Conservation (phyloP, 2,797 vertebrate genomes). For the Betta splendens region DNA sequence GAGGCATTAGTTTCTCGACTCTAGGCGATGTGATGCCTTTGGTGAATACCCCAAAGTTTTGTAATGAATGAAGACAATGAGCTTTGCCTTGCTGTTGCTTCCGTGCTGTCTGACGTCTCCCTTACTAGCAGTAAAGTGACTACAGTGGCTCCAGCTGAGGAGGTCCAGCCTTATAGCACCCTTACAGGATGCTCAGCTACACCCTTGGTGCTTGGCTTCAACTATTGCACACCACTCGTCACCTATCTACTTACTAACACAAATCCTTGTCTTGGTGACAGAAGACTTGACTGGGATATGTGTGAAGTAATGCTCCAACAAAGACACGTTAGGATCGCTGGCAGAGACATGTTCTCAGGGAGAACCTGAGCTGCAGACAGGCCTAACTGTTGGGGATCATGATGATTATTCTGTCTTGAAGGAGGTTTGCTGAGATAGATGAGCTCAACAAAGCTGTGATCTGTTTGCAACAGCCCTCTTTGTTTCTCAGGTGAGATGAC, state of each 20-base stretch:
- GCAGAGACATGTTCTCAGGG: background rate
- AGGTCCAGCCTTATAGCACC: constrained; percentile 65
- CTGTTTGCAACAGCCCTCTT: constrained; percentile 20
- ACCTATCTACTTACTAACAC: background rate
- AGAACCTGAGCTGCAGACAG: no score
- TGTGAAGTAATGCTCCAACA: no score
- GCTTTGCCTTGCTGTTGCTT: constrained; percentile 61
- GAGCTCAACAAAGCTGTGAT: constrained; percentile 46
- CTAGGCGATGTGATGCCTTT: constrained; percentile 41
- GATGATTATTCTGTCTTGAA: no score
- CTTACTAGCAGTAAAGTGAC: constrained; percentile 31
- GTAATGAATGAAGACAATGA: constrained; percentile 42
- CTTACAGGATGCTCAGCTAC: constrained; percentile 63
- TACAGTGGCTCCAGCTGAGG: constrained; percentile 52
- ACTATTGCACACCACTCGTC: background rate
- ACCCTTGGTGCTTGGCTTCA: constrained; percentile 42
- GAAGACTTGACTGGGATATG: background rate
- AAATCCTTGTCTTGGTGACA: background rate
- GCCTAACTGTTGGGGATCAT: no score
- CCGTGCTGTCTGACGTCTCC: constrained; percentile 34
- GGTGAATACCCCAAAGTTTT: background rate
- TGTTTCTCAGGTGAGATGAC: constrained; percentile 19
- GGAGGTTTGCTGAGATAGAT: no score
- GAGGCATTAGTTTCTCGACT: background rate
- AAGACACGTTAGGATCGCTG: background rate